Conservation (phyloP, 2,888 invertebrate genomes). For the Eilema depressum region DNA sequence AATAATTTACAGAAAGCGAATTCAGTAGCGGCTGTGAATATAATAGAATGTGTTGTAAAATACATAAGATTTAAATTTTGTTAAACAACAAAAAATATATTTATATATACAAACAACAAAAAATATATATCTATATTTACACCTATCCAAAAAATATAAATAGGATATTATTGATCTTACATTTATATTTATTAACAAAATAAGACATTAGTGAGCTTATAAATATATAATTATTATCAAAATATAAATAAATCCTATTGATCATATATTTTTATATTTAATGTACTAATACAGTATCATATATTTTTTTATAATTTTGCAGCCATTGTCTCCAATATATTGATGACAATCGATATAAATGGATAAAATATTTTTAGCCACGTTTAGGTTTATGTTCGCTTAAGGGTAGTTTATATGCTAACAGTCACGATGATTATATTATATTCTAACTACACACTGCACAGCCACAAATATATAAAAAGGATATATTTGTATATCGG, state of each 20-base stretch:
- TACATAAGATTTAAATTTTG: too few relatives aligned
- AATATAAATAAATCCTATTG: background rate
- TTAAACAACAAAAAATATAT: background rate
- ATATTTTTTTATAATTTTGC: conserved; percentile 20
- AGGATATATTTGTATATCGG: conserved; percentile 67
- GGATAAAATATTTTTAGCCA: conserved; percentile 28
- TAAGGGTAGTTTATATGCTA: conserved; percentile 56
- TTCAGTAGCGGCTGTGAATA: conserved; percentile 6
- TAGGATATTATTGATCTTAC: too few relatives aligned
- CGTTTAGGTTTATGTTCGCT: conserved; percentile 44
- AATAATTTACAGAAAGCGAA: background rate
- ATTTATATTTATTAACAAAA: too few relatives aligned
- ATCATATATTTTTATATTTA: conserved; percentile 27
- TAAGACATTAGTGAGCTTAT: too few relatives aligned
- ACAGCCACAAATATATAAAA: conserved; percentile 54
- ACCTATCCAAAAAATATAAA: too few relatives aligned
- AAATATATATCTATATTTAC: background rate
- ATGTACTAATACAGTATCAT: conserved; percentile 42
- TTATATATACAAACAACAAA: too few relatives aligned
- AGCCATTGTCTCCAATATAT: conserved; percentile 16
- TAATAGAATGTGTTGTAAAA: background rate
- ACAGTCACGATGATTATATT: conserved; percentile 52
- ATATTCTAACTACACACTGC: conserved; percentile 60
- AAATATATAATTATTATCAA: too few relatives aligned
- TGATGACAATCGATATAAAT: conserved; percentile 10